Conservation (phyloP, 2,888 invertebrate genomes). For the Molorchus minor region DNA sequence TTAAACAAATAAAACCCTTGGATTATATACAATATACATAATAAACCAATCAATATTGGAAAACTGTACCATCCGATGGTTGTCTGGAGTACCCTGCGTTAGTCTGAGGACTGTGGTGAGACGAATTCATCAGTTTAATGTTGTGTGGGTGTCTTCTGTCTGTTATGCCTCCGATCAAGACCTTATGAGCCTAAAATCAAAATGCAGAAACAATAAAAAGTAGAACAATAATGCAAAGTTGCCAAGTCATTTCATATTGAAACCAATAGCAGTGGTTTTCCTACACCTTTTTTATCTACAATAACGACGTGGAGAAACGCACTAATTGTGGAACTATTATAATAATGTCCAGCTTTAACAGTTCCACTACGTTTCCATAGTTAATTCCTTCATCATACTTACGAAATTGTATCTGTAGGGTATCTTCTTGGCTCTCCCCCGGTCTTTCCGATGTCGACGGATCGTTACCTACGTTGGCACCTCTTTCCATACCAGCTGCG, state of each 20-base stretch:
- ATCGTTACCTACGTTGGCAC: too few relatives aligned
- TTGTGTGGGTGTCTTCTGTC: constrained; percentile 75
- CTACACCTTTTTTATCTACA: too few relatives aligned
- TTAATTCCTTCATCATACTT: constrained; percentile 28
- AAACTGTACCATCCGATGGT: constrained; percentile 76
- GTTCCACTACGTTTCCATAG: too few relatives aligned
- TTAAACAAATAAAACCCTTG: background rate
- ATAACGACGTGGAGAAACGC: too few relatives aligned
- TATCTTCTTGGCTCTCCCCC: constrained; percentile 29
- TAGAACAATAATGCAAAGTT: background rate
- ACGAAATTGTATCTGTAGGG: constrained; percentile 54
- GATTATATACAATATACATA: background rate
- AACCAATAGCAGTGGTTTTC: too few relatives aligned
- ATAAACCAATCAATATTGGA: constrained; percentile 71
- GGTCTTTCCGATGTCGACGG: background rate
- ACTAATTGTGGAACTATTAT: too few relatives aligned
- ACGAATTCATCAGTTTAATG: constrained; percentile 82
- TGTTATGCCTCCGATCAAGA: constrained; percentile 70
- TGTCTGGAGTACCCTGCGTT: constrained; percentile 85
- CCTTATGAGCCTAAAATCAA: constrained; percentile 65
- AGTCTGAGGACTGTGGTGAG: constrained; percentile 81
- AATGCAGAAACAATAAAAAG: background rate
- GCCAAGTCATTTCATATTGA: too few relatives aligned
- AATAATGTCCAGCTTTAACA: too few relatives aligned
- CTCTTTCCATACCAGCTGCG: constrained; percentile 1